phyloP scores from a whole-genome alignment of 2,888 invertebrate genomes.

The Epiblema foenella region DNA sequence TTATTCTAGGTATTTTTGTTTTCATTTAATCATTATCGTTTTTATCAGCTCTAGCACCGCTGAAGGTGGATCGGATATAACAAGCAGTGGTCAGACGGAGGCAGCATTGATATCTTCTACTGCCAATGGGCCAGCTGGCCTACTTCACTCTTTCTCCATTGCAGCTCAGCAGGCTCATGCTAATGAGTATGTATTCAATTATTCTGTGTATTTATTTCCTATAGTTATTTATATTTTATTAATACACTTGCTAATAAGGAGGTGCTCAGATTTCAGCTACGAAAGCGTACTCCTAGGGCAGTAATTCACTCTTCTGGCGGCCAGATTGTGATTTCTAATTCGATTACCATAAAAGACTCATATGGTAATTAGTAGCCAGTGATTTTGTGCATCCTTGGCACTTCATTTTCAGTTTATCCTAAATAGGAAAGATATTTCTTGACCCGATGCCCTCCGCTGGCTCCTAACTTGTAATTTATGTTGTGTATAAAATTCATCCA shows the following conservation, averaged over 20 bases:
- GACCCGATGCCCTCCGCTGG: too few species aligned
- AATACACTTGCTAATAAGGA: background rate
- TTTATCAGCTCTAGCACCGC: constrained; percentile 75
- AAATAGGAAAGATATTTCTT: too few species aligned
- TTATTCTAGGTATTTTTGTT: background rate
- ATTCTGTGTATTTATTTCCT: background rate
- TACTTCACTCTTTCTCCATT: constrained; percentile 72
- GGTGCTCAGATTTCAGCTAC: background rate
- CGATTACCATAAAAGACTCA: background rate
- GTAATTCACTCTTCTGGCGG: too few species aligned
- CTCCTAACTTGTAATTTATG: background rate
- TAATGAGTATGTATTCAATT: constrained; percentile 69
- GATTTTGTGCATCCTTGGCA: background rate
- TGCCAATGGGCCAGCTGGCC: constrained; percentile 71
- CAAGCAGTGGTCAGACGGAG: constrained; percentile 77
- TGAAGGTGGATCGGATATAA: constrained; percentile 76
- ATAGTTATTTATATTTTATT: background rate
- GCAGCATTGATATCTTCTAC: constrained; percentile 75
- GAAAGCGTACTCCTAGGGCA: background rate
- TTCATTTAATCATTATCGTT: background rate
- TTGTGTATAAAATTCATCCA: background rate
- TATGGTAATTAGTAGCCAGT: too few species aligned
- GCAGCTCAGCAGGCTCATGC: constrained; percentile 69
- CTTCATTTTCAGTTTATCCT: too few species aligned
- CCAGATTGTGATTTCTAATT: background rate